Percentiles rank a stretch among this genome's conserved stretches.
These are phyloP conservation scores for Pipistrellus pipistrellus DNA, from an alignment of 2,797 vertebrate genomes.

Conservation along the genomic window DNA sequence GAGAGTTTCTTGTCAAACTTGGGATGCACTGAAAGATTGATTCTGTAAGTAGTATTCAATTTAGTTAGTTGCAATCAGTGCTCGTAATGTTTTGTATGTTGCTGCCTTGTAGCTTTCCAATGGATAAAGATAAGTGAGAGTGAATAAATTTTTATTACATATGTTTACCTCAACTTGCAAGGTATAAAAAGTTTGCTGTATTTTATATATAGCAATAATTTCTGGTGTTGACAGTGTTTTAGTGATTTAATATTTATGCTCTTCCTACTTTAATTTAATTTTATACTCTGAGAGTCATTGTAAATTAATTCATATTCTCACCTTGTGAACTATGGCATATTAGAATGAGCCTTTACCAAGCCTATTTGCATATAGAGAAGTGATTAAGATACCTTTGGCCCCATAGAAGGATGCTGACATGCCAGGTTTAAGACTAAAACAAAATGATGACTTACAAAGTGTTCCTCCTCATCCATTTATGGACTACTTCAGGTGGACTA, in stretches of 20 bases:
- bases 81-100: conserved; percentile 1
- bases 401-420: background rate
- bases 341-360: conserved; percentile 52
- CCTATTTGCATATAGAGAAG: conserved; percentile 47
- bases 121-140: conserved; percentile 48
- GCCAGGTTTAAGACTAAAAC: background rate
- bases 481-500: background rate
- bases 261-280: conserved; percentile 73
- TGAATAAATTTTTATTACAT: conserved; percentile 68
- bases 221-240: conserved; percentile 57
- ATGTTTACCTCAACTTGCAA: conserved; percentile 57
- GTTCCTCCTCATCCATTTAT: background rate
- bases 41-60: conserved; percentile 23
- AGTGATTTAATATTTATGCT: conserved; percentile 70
- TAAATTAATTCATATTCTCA: conserved; percentile 69
- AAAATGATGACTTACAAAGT: background rate
- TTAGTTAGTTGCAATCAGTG: conserved; percentile 30
- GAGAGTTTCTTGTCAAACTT: conserved; percentile 30
- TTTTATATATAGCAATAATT: conserved; percentile 60
- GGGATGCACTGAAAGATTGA: conserved; percentile 4
- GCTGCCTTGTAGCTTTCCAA: conserved; percentile 35
- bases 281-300: conserved; percentile 52
- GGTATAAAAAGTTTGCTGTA: conserved; percentile 17
- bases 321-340: conserved; percentile 59
- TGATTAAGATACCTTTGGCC: conserved; percentile 29